These are phyloP conservation scores for Micromys minutus DNA, from an alignment of 2,113 vertebrate genomes.

Conservation along the genomic window DNA sequence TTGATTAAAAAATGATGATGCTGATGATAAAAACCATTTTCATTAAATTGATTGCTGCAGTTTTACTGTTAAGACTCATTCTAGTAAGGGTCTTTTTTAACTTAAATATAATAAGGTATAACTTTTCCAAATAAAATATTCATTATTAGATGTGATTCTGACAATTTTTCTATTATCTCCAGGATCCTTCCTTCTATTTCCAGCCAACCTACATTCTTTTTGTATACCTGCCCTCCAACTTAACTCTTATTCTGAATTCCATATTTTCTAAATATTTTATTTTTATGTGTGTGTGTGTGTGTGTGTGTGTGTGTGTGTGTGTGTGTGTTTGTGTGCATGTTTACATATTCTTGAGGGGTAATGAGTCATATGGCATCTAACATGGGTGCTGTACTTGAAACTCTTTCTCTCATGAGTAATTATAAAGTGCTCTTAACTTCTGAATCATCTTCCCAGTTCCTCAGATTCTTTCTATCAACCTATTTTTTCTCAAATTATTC, in stretches of 20 bases:
- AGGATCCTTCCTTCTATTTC: not conserved
- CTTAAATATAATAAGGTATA: not conserved
- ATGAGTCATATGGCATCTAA: not conserved
- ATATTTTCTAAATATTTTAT: not conserved
- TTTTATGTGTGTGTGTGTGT: not conserved
- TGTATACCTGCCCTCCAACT: not conserved
- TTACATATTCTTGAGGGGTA: not conserved
- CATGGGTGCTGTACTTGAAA: not conserved
- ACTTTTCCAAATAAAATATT: not conserved
- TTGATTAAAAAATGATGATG: not conserved
- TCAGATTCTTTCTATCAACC: not conserved
- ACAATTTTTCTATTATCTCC: not conserved
- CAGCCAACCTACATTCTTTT: not conserved
- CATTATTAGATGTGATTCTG: not conserved
- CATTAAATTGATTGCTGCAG: not conserved
- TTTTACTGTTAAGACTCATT: not conserved
- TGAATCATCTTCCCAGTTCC: not conserved
- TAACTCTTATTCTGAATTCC: not conserved
- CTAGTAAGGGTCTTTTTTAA: not conserved
- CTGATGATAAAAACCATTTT: not conserved
- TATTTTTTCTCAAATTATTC: not conserved
- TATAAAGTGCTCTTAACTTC: not conserved
- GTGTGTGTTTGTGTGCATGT: not conserved
- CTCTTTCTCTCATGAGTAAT: not conserved
- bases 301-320: too few relatives aligned